Evolutionary conservation across 2,797 vertebrate genomes (phyloP), one percentile per base, ranked within the genome.

Genomic region (Sebastes vulpes): DNA sequence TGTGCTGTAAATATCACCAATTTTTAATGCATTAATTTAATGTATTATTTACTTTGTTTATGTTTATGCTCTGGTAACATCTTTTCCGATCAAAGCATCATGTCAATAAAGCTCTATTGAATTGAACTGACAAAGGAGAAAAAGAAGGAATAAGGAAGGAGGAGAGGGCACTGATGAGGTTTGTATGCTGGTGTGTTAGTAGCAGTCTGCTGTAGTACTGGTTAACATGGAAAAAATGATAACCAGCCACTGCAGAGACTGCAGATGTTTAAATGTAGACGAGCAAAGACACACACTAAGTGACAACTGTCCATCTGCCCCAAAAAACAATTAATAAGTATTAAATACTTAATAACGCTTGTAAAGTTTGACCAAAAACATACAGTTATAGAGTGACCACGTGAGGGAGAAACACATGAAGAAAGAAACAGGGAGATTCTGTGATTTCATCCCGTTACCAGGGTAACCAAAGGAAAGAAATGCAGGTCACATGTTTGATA

Each of bases 381-480:
- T n/a, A 35, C 3, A 59, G 53, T 66, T 46, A 56, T 77, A 84
- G 59, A 64, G 29, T 77, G 76, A 81, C 56, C 84, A 89, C 42
- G 76, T 88, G 82, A 80, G 75, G 70, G 72, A 79, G 73, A 84
- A 72, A 79, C 52, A 81, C 65, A 81, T 14, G 46, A 65, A 84
- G 60, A 76, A 7, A 61, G 25, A 75, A 54, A 67, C 32, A 25
- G 28, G 61, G 53, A 81, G 42, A 83, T 77, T 50, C 67, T 69
- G 53, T 76, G 90, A 96, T 93, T 94, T 93, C 81, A 84, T 96
- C 93, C 93, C 94, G 97, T 98, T 98, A 95, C 97, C 96, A 95
- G 91, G 97, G 97, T 92, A 98, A 98, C 97, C 91, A 91, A 76
- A 96, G 91, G 95, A 96, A 48, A 97, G 93, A 97, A 95, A 97